Conservation (phyloP, 2,797 vertebrate species). For the Acanthiza pusilla region DNA sequence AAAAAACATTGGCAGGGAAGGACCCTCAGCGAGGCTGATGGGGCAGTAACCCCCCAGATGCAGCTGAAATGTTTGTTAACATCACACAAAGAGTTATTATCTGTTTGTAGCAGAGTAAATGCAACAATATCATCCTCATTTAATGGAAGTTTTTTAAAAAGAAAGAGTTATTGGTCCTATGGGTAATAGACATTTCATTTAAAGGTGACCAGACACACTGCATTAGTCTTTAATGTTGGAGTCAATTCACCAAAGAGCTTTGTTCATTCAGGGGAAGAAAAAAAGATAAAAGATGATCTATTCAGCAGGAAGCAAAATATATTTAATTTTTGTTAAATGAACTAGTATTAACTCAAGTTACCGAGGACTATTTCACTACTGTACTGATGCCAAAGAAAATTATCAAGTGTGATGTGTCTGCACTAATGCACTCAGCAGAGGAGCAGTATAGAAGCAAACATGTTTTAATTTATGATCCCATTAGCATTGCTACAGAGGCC, state of each 20-base stretch:
- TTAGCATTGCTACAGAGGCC: neutral
- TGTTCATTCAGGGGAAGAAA: neutral
- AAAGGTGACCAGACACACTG: constrained; percentile 75
- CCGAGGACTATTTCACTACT: neutral
- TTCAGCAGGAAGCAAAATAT: constrained; percentile 26
- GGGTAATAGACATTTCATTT: neutral
- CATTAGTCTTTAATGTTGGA: constrained; percentile 61
- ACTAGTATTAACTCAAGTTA: neutral
- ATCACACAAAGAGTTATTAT: constrained; percentile 54
- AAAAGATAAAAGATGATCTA: neutral
- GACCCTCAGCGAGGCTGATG: neutral
- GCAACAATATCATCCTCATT: constrained; percentile 16
- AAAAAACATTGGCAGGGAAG: neutral
- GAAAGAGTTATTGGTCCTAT: neutral
- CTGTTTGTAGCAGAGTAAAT: constrained; percentile 24
- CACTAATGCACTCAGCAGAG: neutral
- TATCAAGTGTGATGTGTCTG: neutral
- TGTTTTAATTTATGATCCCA: neutral
- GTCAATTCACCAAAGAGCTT: constrained; percentile 35
- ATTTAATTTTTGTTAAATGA: neutral
- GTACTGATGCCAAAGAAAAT: neutral
- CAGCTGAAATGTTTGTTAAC: constrained; percentile 36
- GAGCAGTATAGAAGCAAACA: neutral
- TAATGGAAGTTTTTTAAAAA: neutral
- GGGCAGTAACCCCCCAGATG: neutral